Evolutionary conservation across 2,888 invertebrate genomes (phyloP).

Genomic region (Xestoiulus laeticollis): DNA sequence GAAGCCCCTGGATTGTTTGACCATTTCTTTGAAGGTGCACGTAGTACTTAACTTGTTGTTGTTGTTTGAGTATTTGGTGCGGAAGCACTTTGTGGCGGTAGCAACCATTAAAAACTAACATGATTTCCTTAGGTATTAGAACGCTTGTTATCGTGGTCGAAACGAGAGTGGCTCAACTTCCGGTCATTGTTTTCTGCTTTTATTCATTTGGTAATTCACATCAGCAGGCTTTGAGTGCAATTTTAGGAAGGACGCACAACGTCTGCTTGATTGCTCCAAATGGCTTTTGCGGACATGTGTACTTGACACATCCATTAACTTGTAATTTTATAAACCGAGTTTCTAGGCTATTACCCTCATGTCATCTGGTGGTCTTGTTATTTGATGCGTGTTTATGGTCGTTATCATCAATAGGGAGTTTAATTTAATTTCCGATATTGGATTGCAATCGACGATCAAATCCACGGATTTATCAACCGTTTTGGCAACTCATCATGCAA

Average conservation of each 20-base stretch:
- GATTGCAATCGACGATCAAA: neutral
- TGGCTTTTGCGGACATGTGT: constrained; percentile 11
- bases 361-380: neutral
- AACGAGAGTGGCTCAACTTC: constrained; percentile 41
- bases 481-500: neutral
- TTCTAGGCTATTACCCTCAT: neutral
- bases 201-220: constrained; percentile 35
- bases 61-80: constrained; percentile 24
- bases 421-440: neutral
- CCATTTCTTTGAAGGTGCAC: constrained; percentile 39
- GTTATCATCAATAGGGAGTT: neutral
- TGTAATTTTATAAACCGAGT: constrained; percentile 41
- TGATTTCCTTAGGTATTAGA: constrained; percentile 41
- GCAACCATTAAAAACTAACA: constrained; percentile 39
- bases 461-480: neutral
- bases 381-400: neutral
- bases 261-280: constrained; percentile 28
- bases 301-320: constrained; percentile 39
- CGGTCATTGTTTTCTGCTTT: constrained; percentile 41
- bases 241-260: neutral
- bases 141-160: constrained; percentile 18
- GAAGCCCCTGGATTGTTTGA: constrained; percentile 27
- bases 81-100: constrained; percentile 29
- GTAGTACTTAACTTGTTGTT: neutral
- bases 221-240: constrained; percentile 19